Percentiles rank a stretch among this genome's conserved stretches.
These are phyloP conservation scores for Carduelis carduelis DNA, from an alignment of 2,797 vertebrate species.

Conservation along the genomic window DNA sequence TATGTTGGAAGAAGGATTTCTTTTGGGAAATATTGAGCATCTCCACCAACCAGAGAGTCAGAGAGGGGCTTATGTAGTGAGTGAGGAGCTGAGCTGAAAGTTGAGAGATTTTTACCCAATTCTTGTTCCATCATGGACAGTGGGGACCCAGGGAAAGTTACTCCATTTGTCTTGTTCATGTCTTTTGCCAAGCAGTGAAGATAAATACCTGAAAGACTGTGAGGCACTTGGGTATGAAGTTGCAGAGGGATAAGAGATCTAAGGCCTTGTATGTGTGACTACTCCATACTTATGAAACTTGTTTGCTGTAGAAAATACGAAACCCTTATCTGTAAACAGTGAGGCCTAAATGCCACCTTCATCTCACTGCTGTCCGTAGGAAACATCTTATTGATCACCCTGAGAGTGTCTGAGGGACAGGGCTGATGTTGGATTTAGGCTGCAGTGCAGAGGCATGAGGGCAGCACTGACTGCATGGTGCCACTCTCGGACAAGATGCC, in stretches of 20 bases:
- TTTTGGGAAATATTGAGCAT: background rate
- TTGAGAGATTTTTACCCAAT: background rate
- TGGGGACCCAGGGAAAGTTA: background rate
- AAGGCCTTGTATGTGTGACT: background rate
- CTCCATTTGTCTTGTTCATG: background rate
- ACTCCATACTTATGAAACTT: background rate
- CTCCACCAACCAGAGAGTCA: background rate
- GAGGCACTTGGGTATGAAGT: background rate
- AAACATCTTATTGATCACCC: background rate
- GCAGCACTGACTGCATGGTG: background rate
- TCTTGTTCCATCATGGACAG: background rate
- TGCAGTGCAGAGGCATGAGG: background rate
- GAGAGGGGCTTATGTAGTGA: background rate
- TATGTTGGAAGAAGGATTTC: background rate
- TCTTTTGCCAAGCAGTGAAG: background rate
- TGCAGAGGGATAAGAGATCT: background rate
- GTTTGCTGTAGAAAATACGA: background rate
- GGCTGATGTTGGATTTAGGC: background rate
- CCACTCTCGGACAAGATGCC: rapidly evolving
- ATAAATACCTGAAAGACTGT: background rate
- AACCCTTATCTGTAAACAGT: background rate
- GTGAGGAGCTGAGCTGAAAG: background rate
- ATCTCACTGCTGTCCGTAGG: background rate
- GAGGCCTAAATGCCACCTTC: background rate
- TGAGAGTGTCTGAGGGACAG: background rate